These are phyloP conservation scores for Coendou prehensilis DNA, from an alignment of 2,797 vertebrate species.

Conservation along the genomic window DNA sequence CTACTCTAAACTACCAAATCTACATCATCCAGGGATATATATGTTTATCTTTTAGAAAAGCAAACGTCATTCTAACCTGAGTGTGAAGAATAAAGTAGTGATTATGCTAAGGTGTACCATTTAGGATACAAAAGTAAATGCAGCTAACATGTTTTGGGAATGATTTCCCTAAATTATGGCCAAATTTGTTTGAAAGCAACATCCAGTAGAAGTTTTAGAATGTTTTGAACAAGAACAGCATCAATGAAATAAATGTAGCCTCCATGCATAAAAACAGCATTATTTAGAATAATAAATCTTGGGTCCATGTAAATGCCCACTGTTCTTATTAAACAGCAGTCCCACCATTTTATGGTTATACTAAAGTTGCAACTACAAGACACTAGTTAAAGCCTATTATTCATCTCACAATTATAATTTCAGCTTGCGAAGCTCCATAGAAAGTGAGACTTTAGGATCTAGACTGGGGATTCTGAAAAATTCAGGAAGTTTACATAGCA, in stretches of 20 bases:
- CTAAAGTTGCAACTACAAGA: not conserved
- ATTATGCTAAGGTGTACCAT: constrained; percentile 18
- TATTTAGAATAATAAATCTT: not conserved
- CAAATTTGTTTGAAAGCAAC: constrained; percentile 27
- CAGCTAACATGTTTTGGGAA: not conserved
- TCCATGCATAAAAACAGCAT: not conserved
- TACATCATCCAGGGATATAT: not conserved
- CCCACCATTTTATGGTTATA: not conserved
- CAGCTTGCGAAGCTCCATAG: not conserved
- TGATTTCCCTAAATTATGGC: constrained; percentile 29
- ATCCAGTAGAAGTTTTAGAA: not conserved
- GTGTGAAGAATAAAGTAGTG: not conserved
- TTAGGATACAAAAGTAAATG: not conserved
- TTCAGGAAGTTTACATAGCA: not conserved
- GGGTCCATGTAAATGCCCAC: not conserved
- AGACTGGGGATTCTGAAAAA: constrained; percentile 27
- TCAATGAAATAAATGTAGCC: not conserved
- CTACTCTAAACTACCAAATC: not conserved
- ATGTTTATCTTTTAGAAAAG: not conserved
- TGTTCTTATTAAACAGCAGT: not conserved
- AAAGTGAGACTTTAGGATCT: not conserved
- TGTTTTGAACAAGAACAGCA: constrained; percentile 8
- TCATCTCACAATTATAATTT: not conserved
- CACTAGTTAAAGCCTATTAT: not conserved
- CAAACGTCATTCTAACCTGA: constrained; percentile 25